phyloP scores from a whole-genome alignment of 2,888 invertebrate species.

The Dione juno region DNA sequence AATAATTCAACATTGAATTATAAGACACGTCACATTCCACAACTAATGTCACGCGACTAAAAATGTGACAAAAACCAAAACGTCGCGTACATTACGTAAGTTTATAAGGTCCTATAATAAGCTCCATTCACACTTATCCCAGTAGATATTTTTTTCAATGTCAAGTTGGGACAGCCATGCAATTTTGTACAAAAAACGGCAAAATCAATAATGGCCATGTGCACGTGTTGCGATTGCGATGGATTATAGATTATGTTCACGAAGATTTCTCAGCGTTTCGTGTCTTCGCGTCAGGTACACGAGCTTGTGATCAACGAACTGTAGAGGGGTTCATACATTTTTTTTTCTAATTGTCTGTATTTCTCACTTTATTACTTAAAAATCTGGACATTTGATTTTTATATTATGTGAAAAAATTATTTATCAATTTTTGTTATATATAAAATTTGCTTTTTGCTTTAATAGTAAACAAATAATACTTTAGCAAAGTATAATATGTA shows the following conservation, averaged over 20 bases:
- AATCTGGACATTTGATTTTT: neutral
- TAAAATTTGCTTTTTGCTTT: too few relatives aligned
- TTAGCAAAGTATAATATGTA: neutral
- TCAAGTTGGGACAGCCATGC: conserved; percentile 74
- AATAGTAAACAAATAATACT: neutral
- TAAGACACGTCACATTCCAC: conserved; percentile 39
- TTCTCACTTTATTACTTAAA: neutral
- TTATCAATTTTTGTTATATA: neutral
- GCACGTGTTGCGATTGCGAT: conserved; percentile 76
- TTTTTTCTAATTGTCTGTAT: conserved; percentile 3
- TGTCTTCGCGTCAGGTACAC: conserved; percentile 71
- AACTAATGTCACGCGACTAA: conserved; percentile 68
- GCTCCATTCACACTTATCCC: conserved; percentile 76
- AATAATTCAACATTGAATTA: conserved; percentile 16
- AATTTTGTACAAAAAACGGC: conserved; percentile 81
- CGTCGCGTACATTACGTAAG: conserved; percentile 75
- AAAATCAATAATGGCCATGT: conserved; percentile 82
- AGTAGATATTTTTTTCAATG: conserved; percentile 74
- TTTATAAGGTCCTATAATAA: conserved; percentile 66
- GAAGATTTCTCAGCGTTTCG: conserved; percentile 77
- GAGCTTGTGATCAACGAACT: conserved; percentile 49
- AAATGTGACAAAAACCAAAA: conserved; percentile 68
- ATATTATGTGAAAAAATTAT: neutral
- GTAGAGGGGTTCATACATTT: conserved; percentile 50
- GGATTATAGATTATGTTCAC: conserved; percentile 81